These are phyloP conservation scores for Nannospalax galili DNA, from an alignment of 2,113 vertebrate genomes.

Conservation along the genomic window DNA sequence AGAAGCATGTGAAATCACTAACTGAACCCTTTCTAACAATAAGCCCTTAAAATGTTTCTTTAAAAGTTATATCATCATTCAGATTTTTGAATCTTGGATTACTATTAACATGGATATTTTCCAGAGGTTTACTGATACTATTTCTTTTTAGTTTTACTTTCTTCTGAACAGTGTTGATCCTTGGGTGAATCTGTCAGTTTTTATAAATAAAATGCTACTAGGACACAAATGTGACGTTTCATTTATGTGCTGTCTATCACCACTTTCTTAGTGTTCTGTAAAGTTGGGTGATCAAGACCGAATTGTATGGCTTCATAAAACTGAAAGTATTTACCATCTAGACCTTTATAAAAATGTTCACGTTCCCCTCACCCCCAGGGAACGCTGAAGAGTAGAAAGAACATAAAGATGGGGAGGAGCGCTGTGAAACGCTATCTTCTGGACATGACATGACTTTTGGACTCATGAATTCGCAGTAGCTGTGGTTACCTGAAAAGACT, in stretches of 20 bases:
- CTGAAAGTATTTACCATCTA: neutral
- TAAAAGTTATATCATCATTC: neutral
- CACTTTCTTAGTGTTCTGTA: neutral
- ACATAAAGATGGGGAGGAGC: no score
- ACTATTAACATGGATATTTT: neutral
- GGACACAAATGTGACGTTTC: neutral
- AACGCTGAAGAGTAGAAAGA: neutral
- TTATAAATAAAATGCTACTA: neutral
- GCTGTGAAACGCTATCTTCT: no score
- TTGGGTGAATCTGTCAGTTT: neutral
- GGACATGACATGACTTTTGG: no score
- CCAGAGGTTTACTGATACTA: neutral
- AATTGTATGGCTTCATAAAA: neutral
- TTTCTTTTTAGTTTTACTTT: constrained; percentile 2
- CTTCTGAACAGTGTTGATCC: neutral
- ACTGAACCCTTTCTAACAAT: neutral
- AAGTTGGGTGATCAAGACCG: neutral
- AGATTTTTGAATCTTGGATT: constrained; percentile 34
- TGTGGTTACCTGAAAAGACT: no score
- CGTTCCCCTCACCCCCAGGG: neutral
- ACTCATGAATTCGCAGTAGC: no score
- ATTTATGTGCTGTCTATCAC: neutral
- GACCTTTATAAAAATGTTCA: neutral
- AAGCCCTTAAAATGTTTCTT: constrained; percentile 16
- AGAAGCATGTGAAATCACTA: neutral